phyloP scores from a whole-genome alignment of 1,140 invertebrate genomes.

The Maniola jurtina region DNA sequence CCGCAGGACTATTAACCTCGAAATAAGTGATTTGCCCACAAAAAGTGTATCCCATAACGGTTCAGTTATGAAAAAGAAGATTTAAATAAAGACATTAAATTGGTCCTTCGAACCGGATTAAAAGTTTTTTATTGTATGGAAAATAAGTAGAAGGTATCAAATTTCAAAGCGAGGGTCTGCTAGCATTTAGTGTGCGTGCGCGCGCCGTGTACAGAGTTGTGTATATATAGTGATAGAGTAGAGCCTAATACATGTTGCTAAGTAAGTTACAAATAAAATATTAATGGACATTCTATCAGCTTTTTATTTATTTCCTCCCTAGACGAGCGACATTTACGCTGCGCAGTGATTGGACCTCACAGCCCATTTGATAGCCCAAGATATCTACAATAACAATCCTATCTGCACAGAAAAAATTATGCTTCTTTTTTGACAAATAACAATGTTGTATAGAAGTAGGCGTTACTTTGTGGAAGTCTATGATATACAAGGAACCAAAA shows the following conservation, averaged over 20 bases:
- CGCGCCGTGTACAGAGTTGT: constrained; percentile 63
- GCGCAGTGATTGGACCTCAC: too few relatives aligned
- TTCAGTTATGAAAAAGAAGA: too few relatives aligned
- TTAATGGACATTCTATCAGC: constrained; percentile 52
- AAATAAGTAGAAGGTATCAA: not conserved
- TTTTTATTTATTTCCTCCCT: not conserved
- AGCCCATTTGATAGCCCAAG: too few relatives aligned
- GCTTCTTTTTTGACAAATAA: too few relatives aligned
- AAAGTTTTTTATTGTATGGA: not conserved
- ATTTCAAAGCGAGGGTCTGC: constrained; percentile 29
- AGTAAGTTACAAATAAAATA: constrained; percentile 72
- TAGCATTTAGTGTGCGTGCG: constrained; percentile 58
- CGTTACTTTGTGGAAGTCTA: too few relatives aligned
- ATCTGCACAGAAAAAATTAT: too few relatives aligned
- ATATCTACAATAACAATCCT: too few relatives aligned
- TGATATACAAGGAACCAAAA: too few relatives aligned
- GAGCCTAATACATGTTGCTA: constrained; percentile 59
- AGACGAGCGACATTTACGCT: not conserved
- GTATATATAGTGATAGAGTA: constrained; percentile 64
- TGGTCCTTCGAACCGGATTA: constrained; percentile 1
- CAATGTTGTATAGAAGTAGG: too few relatives aligned
- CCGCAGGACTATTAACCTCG: not conserved
- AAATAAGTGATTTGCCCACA: too few relatives aligned
- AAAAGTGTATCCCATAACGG: too few relatives aligned
- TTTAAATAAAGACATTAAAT: not conserved